Evolutionary conservation across 2,888 invertebrate species (phyloP), one percentile per base, ranked within the genome.

Genomic region (Gasteruption jaculator): DNA sequence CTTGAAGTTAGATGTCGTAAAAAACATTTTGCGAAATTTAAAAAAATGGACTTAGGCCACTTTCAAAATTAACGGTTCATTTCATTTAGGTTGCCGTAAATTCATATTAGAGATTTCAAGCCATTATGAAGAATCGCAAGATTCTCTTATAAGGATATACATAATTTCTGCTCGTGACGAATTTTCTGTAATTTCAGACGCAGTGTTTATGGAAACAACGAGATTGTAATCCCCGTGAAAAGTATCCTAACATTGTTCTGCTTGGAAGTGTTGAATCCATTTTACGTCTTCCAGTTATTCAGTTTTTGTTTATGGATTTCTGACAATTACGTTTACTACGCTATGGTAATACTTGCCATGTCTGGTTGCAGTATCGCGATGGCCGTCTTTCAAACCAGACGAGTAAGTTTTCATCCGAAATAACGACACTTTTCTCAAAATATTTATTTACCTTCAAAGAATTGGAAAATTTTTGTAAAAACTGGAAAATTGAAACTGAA

Each of bases 241-340:
- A 79, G 84, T 34, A 75, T 89, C 30, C 62, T 81, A 44, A 82
- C 82, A 0, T 74, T 92, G 10, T 74, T 91, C 1, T 79, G 87
- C 25, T 73, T 90, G 49, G 91, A 92, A 71, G 85, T 88, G 22
- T 80, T 95, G 56, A 92, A 93, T 71, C 94, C 95, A 3, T 95
- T 94, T 75, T 95, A 95, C 74, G 85, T 94, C 61, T 95, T 95
- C 75, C 95, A 95, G 81, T 69, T 93, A 51, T 90, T 91, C 72
- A 92, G 93, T 32, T 88, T 91, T 48, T 77, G 81, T 7, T 78
- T 95, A 38, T 95, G 95, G 95, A 81, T 90, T 42, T 77, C 84
- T 4, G 94, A 95, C 63, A 81, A 89, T 45, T 95, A 95, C 66
- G 83, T 86, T 58, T 91, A 88, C 64, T 95, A 93, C 68, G 92